Percentiles rank a stretch among this genome's conserved stretches.
These are phyloP conservation scores for Pelochelys cantorii DNA, from an alignment of 2,797 vertebrate species.

Conservation along the genomic window DNA sequence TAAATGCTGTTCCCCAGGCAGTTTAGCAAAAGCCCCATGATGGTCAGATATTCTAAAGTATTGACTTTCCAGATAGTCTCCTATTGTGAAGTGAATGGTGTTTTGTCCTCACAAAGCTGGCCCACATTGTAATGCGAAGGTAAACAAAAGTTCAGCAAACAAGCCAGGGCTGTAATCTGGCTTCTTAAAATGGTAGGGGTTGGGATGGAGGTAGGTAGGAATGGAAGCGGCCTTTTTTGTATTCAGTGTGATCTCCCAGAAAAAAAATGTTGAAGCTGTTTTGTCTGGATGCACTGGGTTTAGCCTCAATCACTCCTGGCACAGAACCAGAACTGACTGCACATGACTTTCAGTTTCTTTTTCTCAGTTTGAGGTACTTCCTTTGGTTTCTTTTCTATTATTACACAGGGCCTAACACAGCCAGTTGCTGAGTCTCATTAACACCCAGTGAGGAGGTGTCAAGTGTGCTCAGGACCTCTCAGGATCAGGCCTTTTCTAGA, in stretches of 20 bases:
- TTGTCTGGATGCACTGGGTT: neutral
- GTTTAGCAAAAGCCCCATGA: neutral
- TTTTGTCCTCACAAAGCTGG: neutral
- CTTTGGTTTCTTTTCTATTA: neutral
- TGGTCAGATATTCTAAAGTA: neutral
- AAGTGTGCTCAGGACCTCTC: neutral
- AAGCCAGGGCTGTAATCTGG: neutral
- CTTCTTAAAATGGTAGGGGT: neutral
- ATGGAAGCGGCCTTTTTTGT: neutral
- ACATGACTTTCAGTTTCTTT: neutral
- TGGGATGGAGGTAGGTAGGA: neutral
- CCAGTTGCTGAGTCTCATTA: neutral
- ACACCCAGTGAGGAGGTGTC: neutral
- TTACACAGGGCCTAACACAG: neutral
- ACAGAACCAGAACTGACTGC: neutral
- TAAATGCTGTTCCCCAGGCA: neutral
- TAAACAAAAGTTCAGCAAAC: neutral
- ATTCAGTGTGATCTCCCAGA: neutral
- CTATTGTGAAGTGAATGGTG: neutral
- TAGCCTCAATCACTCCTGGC: neutral
- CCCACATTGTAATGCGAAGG: neutral
- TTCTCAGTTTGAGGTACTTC: neutral
- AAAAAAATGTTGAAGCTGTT: neutral
- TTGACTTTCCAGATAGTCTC: neutral
- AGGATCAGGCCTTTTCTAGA: neutral